Conservation (phyloP, 2,888 invertebrate species). For the Sphaerophoria taeniata region DNA sequence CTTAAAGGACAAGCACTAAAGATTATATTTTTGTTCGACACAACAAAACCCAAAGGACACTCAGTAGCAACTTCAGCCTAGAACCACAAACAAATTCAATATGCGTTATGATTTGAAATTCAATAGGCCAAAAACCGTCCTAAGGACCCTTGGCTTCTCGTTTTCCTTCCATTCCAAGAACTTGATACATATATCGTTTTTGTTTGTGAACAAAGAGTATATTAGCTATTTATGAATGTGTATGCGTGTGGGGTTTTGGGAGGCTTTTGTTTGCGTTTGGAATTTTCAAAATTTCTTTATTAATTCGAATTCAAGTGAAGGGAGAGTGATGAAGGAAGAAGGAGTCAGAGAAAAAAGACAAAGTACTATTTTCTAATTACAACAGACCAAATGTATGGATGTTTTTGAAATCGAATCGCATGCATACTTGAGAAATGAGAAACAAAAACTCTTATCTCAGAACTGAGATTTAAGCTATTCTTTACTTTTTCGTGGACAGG, state of each 20-base stretch:
- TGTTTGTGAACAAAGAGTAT: neutral
- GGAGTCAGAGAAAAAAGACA: neutral
- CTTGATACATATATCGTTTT: neutral
- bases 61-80: neutral
- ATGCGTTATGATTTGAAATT: slow-evolving; percentile 37
- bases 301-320: slow-evolving; percentile 22
- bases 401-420: slow-evolving; percentile 23
- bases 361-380: slow-evolving; percentile 17
- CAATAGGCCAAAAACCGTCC: slow-evolving; percentile 19
- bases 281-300: slow-evolving; percentile 15
- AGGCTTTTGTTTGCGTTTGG: slow-evolving; percentile 2
- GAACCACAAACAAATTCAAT: slow-evolving; percentile 7
- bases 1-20: slow-evolving; percentile 33
- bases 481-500: neutral
- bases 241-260: neutral
- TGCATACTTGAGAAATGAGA: slow-evolving; percentile 9
- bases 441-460: neutral
- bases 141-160: slow-evolving; percentile 18
- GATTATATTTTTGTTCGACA: slow-evolving; percentile 27
- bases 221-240: neutral
- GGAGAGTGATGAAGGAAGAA: neutral
- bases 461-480: neutral
- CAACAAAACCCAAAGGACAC: slow-evolving; percentile 30
- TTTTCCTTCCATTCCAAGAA: neutral
- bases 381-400: neutral